Evolutionary conservation across 2,797 vertebrate species (phyloP), one percentile per base, ranked within the genome.

Genomic region (Malacoctenus gilli): DNA sequence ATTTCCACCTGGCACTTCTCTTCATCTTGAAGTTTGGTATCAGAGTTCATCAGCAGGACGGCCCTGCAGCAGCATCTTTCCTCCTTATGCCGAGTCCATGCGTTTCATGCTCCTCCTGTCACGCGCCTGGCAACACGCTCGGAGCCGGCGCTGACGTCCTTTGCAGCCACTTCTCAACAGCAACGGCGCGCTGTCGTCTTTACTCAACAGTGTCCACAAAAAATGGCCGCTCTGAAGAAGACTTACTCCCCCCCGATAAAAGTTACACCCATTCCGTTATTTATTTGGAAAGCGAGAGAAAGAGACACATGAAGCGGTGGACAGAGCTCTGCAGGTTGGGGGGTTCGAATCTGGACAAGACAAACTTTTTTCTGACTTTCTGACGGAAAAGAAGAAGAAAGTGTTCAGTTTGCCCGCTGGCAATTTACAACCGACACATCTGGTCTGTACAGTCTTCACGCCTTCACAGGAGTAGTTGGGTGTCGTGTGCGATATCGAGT

Each of bases 241-340:
- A 73, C 28, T 59, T 57, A 58, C 23, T n/a, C n/a, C n/a, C n/a
- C n/a, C n/a, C n/a, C n/a, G 73, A 68, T 68, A 77, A 68, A 38
- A 70, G 58, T 53, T 74, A 80, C 80, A 83, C 53, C 74, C 75
- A 81, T 41, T 65, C 68, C 53, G 48, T 79, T 63, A 72, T 86
- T 85, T 84, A 85, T 85, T 89, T 56, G 67, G 83, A 84, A 82
- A 85, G 77, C 51, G 75, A 16, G 58, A 79, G 48, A 69, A 55
- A 70, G 65, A 71, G 58, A 78, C 64, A 77, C 44, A 25, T 23
- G 53, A 72, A 75, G 68, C 76, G 46, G 64, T 42, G 50, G 64
- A 59, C 67, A 60, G 59, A 77, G 57, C 49, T 65, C 83, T 68
- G 72, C 42, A 16, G 37, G 58, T 56, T 54, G 38, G 54, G 57